Evolutionary conservation across 2,797 vertebrate species (phyloP).

Genomic region (Carduelis carduelis): DNA sequence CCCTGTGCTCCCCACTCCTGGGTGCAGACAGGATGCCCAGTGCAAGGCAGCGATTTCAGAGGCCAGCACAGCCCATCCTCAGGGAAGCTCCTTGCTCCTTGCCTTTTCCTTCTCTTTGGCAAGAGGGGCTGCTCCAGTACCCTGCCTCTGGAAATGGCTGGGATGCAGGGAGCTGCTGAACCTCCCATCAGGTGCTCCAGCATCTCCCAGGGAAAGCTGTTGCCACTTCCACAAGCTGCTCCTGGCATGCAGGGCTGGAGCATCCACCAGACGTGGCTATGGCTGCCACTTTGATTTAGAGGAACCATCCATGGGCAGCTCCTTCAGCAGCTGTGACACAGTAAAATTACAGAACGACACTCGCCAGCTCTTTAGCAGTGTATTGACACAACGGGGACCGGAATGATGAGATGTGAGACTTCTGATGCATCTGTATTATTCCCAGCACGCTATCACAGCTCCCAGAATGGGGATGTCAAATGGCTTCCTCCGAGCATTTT

Average conservation of each 20-base stretch:
- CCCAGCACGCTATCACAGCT: not conserved
- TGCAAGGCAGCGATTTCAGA: rapidly evolving
- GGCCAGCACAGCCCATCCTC: too few relatives aligned
- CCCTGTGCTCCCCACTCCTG: rapidly evolving
- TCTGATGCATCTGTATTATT: not conserved
- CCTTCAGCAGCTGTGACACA: not conserved
- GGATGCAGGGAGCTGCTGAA: not conserved
- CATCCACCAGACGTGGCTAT: rapidly evolving
- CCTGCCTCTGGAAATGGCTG: not conserved
- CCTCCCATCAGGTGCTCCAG: not conserved
- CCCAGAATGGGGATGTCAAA: constrained; percentile 43
- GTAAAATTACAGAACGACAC: not conserved
- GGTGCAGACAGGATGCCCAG: rapidly evolving
- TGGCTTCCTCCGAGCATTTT: constrained; percentile 7
- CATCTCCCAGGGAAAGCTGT: not conserved
- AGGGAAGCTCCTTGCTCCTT: not conserved
- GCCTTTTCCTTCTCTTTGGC: not conserved
- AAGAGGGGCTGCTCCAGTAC: not conserved
- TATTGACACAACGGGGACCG: not conserved
- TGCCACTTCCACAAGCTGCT: not conserved
- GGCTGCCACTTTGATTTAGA: not conserved
- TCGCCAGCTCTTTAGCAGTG: not conserved
- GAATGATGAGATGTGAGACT: not conserved
- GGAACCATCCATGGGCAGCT: not conserved
- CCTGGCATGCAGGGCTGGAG: rapidly evolving